Base-by-base conservation (phyloP, 2,888 invertebrate species). In the Erpobdella octoculata region DNA sequence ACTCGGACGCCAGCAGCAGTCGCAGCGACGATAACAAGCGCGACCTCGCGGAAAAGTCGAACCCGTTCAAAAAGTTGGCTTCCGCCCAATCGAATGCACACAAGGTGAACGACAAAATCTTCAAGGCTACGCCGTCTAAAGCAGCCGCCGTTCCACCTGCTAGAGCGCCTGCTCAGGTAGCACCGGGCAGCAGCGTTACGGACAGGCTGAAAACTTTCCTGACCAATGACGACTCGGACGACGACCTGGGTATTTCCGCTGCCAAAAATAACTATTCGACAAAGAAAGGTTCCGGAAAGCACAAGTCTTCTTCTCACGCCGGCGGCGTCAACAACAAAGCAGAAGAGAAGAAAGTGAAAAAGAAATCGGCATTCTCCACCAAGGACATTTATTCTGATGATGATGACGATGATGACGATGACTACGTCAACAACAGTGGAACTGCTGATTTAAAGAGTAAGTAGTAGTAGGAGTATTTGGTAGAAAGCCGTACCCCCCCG, bases 361-460 rank as follows among this genome's bases (percentile, higher is more conserved):
- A 53, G 1, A 53, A 53, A n/a, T 25, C 1, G 5, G 8, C 12
- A 21, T 8, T 53, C 8, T 53, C 15, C 2, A 25, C 53, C 4
- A 18, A 28, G 9, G 58, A 69, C 25, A 35, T 33, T 6, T 28
- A 69, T 28, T 12, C 35, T 2, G 68, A 53, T 5, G 53, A 68
- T 21, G 53, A 69, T 5, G 69, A 53, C 28, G 53, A 53, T n/a
- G 53, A 53, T 53, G 53, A 53, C 28, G n/a, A 53, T 28, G 28
- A 21, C 46, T 46, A 46, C 46, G 1, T 5, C 28, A 28, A 53
- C 1, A 12, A 6, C 12, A 21, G 28, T 25, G 6, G 21, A 2
- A 15, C 8, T 8, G n/a, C 6, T 53, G n/a, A n/a, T n/a, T n/a
- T n/a, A n/a, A 12, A 15, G 21, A 53, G 53, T 53, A 28, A n/a